Base-by-base conservation (phyloP, 2,888 invertebrate genomes). In the Ceratothoa steindachneri region DNA sequence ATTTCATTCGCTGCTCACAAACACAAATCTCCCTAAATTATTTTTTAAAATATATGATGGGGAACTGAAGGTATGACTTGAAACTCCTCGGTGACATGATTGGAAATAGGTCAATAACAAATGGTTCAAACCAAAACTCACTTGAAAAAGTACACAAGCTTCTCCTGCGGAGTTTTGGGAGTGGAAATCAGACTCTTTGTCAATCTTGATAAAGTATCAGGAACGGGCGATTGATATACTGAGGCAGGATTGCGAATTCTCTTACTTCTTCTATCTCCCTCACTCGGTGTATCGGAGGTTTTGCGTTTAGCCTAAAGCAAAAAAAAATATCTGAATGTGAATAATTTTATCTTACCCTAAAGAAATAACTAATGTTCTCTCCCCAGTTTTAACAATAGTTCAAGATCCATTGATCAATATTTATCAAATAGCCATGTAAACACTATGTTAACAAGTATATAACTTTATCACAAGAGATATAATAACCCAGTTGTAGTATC, bases 131-230 rank as follows among this genome's bases (percentile, higher is more conserved):
- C n/a, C 9, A 9, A 5, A 28, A 55, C 71, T 69, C 28, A 80
- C 80, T 73, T 80, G 78, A 80, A 80, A 72, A 80, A 80, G 27
- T 75, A 55, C n/a, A 78, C 76, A 41, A 78, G 75, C 60, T 77
- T 80, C 12, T 80, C 78, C 67, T 80, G 77, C 9, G 77, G 74
- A 15, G 72, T 64, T 30, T 73, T 75, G 41, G 77, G 70, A 19
- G 67, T 72, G 19, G 75, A 30, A 1, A 71, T 72, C 19, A 65
- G 30, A 22, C 70, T 64, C 55, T 76, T 77, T 22, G 78, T 69
- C 0, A 76, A 41, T 52, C 75, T 68, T 4, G 67, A 70, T 51
- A 75, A 67, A 19, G 65, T 29, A 69, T 79, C 73, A 22, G 74
- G 53, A 53, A 64, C 71, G 22, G 80, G 80, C 12, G 76, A 76